Evolutionary conservation across 2,113 vertebrate genomes (phyloP).

Genomic region (Picathartes gymnocephalus): DNA sequence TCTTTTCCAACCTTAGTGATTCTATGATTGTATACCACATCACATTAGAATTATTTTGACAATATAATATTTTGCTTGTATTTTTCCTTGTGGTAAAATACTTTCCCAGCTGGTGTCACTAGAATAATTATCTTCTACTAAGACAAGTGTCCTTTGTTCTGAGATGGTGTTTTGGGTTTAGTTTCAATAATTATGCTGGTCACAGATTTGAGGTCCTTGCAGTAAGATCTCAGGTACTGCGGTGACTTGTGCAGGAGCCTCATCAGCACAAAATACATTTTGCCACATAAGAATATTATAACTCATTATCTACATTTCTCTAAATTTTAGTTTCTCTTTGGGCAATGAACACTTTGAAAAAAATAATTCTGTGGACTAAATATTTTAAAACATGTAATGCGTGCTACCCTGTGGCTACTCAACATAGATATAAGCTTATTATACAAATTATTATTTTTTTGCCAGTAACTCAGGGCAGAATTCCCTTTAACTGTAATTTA

Average conservation of each 20-base stretch:
- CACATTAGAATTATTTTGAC: neutral
- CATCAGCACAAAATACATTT: neutral
- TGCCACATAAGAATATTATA: neutral
- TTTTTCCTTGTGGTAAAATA: neutral
- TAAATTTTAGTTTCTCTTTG: neutral
- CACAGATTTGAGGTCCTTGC: neutral
- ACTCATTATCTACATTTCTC: neutral
- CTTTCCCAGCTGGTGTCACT: neutral
- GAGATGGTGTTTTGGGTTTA: neutral
- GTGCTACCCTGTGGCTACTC: neutral
- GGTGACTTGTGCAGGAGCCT: neutral
- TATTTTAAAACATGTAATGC: neutral
- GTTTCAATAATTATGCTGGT: neutral
- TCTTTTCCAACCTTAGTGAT: neutral
- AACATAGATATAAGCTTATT: neutral
- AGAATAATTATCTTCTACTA: neutral
- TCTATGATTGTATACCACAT: neutral
- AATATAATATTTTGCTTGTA: neutral
- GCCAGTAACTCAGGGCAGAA: neutral
- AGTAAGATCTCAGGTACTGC: neutral
- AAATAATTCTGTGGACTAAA: neutral
- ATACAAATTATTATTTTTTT: neutral
- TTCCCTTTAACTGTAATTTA: neutral
- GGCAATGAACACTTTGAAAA: neutral
- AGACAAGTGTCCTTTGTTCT: neutral